A percentile compares a stretch with the other conserved stretches of the same genome.
phyloP scores from a whole-genome alignment of 2,113 vertebrate species.

The Dasypus novemcinctus region DNA sequence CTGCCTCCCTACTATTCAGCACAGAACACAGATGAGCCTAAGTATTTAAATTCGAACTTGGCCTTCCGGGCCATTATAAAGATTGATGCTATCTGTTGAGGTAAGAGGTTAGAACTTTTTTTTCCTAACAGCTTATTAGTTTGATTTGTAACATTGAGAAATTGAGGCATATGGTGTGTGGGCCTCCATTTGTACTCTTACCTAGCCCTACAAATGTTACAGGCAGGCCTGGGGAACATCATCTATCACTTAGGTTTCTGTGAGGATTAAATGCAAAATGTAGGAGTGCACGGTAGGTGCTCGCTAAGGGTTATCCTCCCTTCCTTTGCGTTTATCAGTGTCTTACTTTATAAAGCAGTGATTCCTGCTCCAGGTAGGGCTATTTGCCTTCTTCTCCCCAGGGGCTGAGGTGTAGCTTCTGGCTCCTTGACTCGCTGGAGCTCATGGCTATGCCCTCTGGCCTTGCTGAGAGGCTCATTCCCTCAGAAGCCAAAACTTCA shows the following conservation, averaged over 20 bases:
- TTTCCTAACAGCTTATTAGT: not conserved
- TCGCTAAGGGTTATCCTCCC: not conserved
- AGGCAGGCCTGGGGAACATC: not conserved
- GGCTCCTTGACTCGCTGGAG: not conserved
- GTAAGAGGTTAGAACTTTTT: not conserved
- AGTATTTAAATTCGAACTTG: not conserved
- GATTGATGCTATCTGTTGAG: not conserved
- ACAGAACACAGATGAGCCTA: not conserved
- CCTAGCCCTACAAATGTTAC: not conserved
- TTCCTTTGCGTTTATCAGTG: not conserved
- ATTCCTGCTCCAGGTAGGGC: not conserved
- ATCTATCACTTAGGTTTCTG: not conserved
- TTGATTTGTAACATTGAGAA: constrained; percentile 11
- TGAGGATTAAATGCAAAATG: not conserved
- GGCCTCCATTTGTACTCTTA: not conserved
- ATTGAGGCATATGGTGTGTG: not conserved
- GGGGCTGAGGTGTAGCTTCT: not conserved
- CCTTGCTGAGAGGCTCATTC: not conserved
- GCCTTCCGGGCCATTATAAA: not conserved
- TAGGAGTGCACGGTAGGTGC: not conserved
- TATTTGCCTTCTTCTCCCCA: not conserved
- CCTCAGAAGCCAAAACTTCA: not conserved
- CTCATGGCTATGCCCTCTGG: not conserved
- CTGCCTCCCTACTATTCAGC: not conserved
- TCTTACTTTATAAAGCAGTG: not conserved